Evolutionary conservation across 2,113 vertebrate species (phyloP), one percentile per base, ranked within the genome.

Genomic region (Toxostoma redivivum): DNA sequence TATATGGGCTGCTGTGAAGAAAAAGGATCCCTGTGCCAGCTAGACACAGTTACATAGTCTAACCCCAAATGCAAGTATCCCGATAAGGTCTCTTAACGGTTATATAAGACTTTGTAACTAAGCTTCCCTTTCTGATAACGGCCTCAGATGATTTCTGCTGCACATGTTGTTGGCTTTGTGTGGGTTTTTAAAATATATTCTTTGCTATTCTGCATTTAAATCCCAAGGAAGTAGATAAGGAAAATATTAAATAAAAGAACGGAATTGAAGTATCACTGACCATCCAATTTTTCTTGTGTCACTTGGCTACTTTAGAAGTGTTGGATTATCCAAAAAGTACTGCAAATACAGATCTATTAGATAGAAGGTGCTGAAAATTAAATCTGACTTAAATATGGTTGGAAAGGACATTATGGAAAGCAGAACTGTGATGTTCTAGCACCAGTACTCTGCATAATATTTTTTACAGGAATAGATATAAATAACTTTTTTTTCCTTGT

Each of bases 181-280:
- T 31, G 11, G 10, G 0, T 38, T 35, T 57, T 73, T 48, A 25
- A 11, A 12, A 11, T 17, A 4, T 20, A 1, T 17, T 35, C 30
- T 80, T 83, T 62, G 65, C 19, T 54, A 22, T 45, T 81, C 21
- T 77, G 31, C 24, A 23, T 83, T 91, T 65, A 83, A 83, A 65
- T 72, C 14, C 60, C 20, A 51, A 65, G 30, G 28, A 83, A 80
- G 4, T 45, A 60, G 14, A 24, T 50, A 48, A 78, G 5, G 18
- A 64, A 42, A 60, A 65, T 69, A 33, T 10, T 72, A 64, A 60
- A 13, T 48, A 72, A 40, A 44, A 23, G 31, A 74, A 51, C 4
- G 15, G 33, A 30, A 20, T 40, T 58, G 35, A 70, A 70, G 38
- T 42, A 40, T 80, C 17, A 25, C 4, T 20, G 37, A 48, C 27